Percentiles rank a stretch among this genome's conserved stretches.
phyloP scores from a whole-genome alignment of 2,113 vertebrate species.

The Corythornis cristatus region DNA sequence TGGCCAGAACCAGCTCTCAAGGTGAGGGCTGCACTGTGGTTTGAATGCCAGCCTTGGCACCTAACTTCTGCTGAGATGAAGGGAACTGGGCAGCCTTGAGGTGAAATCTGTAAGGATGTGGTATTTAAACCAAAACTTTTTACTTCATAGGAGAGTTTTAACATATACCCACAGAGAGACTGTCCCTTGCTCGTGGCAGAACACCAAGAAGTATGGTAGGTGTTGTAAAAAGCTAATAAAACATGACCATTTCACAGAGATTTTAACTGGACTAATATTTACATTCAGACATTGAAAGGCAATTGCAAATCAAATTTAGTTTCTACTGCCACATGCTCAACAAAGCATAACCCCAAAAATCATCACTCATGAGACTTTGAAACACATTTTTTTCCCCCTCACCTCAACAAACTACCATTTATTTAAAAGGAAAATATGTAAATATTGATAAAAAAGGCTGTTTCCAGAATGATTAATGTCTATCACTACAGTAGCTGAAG shows the following conservation, averaged over 20 bases:
- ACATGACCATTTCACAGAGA: not conserved
- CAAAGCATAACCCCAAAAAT: not conserved
- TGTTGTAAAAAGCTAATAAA: not conserved
- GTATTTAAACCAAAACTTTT: not conserved
- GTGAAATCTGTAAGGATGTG: not conserved
- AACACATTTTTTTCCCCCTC: not conserved
- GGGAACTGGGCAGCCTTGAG: not conserved
- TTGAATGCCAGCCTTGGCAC: not conserved
- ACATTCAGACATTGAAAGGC: not conserved
- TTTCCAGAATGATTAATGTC: constrained; percentile 31
- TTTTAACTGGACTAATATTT: not conserved
- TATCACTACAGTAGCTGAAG: not conserved
- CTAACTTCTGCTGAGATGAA: not conserved
- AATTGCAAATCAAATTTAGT: not conserved
- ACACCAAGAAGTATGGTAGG: not conserved
- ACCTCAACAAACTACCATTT: not conserved
- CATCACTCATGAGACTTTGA: not conserved
- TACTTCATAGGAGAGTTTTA: not conserved
- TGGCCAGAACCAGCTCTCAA: not conserved
- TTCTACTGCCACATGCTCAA: not conserved
- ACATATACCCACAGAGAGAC: not conserved
- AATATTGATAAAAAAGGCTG: not conserved
- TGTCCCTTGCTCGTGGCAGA: not conserved
- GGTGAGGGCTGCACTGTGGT: not conserved
- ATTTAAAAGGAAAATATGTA: constrained; percentile 37